Conservation (phyloP, 2,113 vertebrate species). For the Callaeas wilsoni region DNA sequence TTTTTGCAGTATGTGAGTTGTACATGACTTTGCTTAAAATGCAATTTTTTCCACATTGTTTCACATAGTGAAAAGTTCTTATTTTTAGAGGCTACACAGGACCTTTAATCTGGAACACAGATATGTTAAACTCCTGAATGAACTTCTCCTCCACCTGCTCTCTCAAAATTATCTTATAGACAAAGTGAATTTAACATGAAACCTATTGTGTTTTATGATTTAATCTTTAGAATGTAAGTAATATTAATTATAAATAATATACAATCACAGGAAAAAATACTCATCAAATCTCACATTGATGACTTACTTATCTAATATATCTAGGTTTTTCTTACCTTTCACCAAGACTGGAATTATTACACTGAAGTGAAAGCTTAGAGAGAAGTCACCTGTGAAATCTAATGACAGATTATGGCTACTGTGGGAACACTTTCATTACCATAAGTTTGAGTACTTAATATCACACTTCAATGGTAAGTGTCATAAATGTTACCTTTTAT, state of each 20-base stretch:
- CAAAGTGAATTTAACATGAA: background rate
- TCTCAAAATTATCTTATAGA: background rate
- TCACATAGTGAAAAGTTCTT: background rate
- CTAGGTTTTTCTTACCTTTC: background rate
- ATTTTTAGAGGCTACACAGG: background rate
- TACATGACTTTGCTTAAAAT: background rate
- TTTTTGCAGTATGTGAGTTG: background rate
- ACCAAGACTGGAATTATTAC: background rate
- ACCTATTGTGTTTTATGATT: background rate
- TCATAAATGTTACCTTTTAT: constrained; percentile 1
- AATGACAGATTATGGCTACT: constrained; percentile 14
- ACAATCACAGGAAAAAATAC: background rate
- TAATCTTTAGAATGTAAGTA: background rate
- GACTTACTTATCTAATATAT: background rate
- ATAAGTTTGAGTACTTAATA: constrained; percentile 16
- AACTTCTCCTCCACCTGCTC: background rate
- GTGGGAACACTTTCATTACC: constrained; percentile 28
- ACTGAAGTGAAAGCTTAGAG: background rate
- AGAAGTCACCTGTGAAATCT: constrained; percentile 40
- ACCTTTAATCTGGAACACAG: background rate
- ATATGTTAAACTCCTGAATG: background rate
- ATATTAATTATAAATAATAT: background rate
- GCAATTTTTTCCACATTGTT: background rate
- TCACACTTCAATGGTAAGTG: background rate
- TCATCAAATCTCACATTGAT: background rate